phyloP scores from a whole-genome alignment of 2,797 vertebrate genomes.

The Lithobates pipiens region DNA sequence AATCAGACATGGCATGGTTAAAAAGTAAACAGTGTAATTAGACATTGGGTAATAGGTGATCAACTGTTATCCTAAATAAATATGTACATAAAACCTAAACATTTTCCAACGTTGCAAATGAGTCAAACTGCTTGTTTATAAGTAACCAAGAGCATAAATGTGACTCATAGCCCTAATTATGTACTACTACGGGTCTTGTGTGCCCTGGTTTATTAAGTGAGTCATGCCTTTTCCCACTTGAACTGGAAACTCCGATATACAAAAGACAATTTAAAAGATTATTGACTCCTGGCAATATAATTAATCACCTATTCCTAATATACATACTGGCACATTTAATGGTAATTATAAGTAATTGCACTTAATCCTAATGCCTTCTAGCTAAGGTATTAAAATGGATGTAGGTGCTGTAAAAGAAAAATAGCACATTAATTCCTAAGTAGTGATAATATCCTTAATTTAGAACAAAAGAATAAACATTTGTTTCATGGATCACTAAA shows the following conservation, averaged over 20 bases:
- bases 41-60: neutral
- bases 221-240: neutral
- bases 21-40: neutral
- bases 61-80: neutral
- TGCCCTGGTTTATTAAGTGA: neutral
- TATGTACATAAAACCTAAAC: neutral
- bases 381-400: neutral
- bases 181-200: neutral
- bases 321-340: neutral
- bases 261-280: neutral
- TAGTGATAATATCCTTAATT: neutral
- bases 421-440: neutral
- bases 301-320: neutral
- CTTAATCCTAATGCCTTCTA: neutral
- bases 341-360: conserved; percentile 3
- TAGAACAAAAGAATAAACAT: neutral
- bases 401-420: neutral
- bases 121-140: neutral
- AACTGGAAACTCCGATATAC: neutral
- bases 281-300: neutral
- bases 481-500: neutral
- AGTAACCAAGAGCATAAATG: neutral
- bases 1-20: neutral
- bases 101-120: neutral
- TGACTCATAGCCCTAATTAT: neutral